Percentiles rank a stretch among this genome's conserved stretches.
These are phyloP conservation scores for Hemicordylus capensis DNA, from an alignment of 2,113 vertebrate species.

Conservation along the genomic window DNA sequence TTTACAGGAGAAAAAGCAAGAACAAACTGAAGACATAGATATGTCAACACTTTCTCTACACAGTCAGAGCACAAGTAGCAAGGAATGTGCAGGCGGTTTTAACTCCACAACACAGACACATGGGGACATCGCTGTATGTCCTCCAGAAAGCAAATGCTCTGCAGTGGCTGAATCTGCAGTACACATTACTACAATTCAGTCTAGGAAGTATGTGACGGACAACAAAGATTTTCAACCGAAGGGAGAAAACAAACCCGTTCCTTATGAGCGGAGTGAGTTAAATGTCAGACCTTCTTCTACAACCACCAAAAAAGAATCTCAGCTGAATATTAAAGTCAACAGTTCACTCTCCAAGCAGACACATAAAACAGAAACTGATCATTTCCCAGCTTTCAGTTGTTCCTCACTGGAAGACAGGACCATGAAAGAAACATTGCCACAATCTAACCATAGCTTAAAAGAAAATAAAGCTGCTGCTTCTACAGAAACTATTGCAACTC, in stretches of 20 bases:
- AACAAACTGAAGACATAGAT: rapidly evolving
- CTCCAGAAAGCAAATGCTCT: not conserved
- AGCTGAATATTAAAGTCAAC: slow-evolving; percentile 59
- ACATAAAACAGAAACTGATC: slow-evolving; percentile 11
- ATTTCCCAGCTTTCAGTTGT: not conserved
- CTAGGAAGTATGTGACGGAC: not conserved
- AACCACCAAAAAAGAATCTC: slow-evolving; percentile 15
- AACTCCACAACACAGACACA: not conserved
- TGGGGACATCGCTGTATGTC: not conserved
- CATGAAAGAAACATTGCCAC: not conserved
- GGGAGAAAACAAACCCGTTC: not conserved
- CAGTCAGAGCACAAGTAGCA: not conserved
- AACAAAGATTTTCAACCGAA: not conserved
- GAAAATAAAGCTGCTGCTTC: slow-evolving; percentile 1
- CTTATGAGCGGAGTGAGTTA: slow-evolving; percentile 58
- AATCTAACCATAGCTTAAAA: not conserved
- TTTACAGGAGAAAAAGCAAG: not conserved
- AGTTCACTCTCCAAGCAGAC: slow-evolving; percentile 24
- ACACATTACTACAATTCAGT: slow-evolving; percentile 55
- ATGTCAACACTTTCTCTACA: not conserved
- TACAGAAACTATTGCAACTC: slow-evolving; percentile 38
- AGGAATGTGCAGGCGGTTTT: not conserved
- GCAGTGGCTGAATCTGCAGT: slow-evolving; percentile 25
- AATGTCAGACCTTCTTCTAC: not conserved
- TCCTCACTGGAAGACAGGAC: not conserved